Percentiles rank a stretch among this genome's conserved stretches.
Evolutionary conservation across 2,797 vertebrate species (phyloP).

Genomic region (Australoheros facetus): DNA sequence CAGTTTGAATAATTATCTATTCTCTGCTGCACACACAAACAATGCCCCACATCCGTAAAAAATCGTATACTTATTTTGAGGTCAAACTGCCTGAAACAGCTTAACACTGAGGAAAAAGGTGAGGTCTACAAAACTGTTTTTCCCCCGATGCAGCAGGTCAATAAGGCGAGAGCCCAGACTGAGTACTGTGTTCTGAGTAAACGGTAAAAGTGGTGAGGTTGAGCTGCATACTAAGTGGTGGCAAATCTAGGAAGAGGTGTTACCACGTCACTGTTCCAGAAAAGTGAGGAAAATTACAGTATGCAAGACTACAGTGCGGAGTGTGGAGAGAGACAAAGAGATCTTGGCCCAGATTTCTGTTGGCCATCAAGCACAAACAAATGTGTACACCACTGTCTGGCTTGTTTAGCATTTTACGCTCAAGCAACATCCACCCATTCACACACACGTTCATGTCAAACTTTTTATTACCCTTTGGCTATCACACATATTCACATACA

Average conservation of each 20-base stretch:
- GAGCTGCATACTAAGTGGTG: conserved; percentile 43
- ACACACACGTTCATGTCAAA: neutral
- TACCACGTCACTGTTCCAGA: conserved; percentile 18
- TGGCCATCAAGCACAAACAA: neutral
- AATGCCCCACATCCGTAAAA: neutral
- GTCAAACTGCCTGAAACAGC: conserved; percentile 24
- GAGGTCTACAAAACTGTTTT: conserved; percentile 11
- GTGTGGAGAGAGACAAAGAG: neutral
- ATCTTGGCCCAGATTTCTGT: neutral
- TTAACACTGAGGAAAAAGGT: conserved; percentile 28
- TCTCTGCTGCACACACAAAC: neutral
- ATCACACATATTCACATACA: too few species aligned
- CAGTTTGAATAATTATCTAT: neutral
- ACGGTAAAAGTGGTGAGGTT: conserved; percentile 3
- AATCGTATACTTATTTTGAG: conserved; percentile 14
- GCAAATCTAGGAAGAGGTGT: conserved; percentile 24
- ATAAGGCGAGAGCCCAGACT: conserved; percentile 1
- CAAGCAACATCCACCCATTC: neutral
- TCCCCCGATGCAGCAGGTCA: conserved; percentile 30
- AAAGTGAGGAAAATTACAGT: conserved; percentile 19
- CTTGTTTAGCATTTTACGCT: neutral
- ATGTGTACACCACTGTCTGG: neutral
- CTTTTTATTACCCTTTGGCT: too few species aligned
- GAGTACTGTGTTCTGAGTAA: conserved; percentile 32
- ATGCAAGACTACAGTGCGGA: neutral